These are phyloP conservation scores for Polymixis lichenea DNA, from an alignment of 2,888 invertebrate genomes.

Conservation along the genomic window DNA sequence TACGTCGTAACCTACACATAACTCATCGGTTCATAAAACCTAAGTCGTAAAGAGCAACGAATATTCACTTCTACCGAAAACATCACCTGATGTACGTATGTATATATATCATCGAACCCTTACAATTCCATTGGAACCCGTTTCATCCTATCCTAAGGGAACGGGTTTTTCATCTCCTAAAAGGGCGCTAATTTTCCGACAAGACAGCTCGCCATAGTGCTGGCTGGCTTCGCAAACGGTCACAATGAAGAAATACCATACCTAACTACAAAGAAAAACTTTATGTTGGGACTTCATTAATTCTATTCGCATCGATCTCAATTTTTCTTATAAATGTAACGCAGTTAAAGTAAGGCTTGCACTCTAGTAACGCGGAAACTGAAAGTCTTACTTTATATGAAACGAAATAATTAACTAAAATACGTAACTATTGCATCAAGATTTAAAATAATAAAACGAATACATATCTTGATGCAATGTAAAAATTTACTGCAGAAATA, in stretches of 20 bases:
- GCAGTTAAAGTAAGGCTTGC: constrained; percentile 55
- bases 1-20: background rate
- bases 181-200: constrained; percentile 72
- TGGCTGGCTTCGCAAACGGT: constrained; percentile 38
- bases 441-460: constrained; percentile 2
- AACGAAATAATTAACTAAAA: background rate
- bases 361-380: constrained; percentile 28
- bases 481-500: background rate
- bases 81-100: constrained; percentile 5
- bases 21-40: background rate
- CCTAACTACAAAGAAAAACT: constrained; percentile 33
- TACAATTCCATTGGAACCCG: constrained; percentile 59
- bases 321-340: constrained; percentile 63
- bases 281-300: constrained; percentile 59
- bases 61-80: constrained; percentile 3
- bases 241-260: constrained; percentile 47
- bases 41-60: background rate
- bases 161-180: constrained; percentile 71
- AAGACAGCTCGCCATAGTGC: constrained; percentile 61
- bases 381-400: too few species aligned
- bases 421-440: background rate
- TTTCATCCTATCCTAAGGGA: constrained; percentile 66
- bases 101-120: constrained; percentile 43
- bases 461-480: background rate
- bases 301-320: constrained; percentile 67